phyloP scores from a whole-genome alignment of 2,797 vertebrate genomes.

The Sebastes iracundus region DNA sequence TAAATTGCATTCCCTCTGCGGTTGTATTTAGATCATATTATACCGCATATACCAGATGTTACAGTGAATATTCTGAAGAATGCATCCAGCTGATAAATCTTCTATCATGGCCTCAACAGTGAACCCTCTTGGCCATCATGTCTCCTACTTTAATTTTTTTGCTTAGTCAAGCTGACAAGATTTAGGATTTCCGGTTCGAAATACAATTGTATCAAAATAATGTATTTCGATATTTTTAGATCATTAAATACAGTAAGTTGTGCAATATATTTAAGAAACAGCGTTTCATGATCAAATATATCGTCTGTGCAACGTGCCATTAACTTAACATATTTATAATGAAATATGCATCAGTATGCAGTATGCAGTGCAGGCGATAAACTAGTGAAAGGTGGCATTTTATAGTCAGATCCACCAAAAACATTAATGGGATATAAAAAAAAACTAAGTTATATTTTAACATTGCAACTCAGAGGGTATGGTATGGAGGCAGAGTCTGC shows the following conservation, averaged over 20 bases:
- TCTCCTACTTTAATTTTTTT: not conserved
- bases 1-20: rapidly evolving
- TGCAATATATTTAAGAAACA: too few relatives aligned
- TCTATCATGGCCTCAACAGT: not conserved
- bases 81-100: rapidly evolving
- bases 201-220: not conserved
- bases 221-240: not conserved
- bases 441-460: too few relatives aligned
- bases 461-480: too few relatives aligned
- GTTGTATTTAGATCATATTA: not conserved
- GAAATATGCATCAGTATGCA: too few relatives aligned
- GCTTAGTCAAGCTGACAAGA: not conserved
- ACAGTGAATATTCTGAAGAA: not conserved
- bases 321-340: not conserved
- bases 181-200: not conserved
- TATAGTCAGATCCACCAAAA: not conserved
- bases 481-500: rapidly evolving
- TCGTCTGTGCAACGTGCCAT: not conserved
- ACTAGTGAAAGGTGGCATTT: not conserved
- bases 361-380: not conserved
- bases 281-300: not conserved
- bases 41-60: not conserved
- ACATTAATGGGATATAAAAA: not conserved
- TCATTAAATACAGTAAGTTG: not conserved
- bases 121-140: not conserved